phyloP scores from a whole-genome alignment of 2,113 vertebrate genomes.

The Sterna hirundo region DNA sequence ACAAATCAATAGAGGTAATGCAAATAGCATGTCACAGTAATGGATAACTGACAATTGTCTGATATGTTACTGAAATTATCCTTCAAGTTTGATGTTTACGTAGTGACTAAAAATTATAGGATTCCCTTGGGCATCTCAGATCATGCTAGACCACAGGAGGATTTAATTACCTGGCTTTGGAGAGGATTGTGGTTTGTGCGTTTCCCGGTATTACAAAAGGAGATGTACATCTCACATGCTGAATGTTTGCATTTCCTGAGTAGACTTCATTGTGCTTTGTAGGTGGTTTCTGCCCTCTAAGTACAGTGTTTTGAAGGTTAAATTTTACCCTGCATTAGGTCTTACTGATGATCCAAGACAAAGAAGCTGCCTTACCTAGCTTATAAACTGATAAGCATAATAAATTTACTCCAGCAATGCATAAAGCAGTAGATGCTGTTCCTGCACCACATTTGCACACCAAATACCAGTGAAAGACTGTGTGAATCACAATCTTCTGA shows the following conservation, averaged over 20 bases:
- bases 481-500: background rate
- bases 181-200: accelerated
- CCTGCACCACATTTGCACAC: background rate
- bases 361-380: background rate
- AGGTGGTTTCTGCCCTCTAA: background rate
- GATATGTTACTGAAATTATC: background rate
- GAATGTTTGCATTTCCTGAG: background rate
- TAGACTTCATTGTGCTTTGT: background rate
- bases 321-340: background rate
- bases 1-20: background rate
- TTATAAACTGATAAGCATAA: background rate
- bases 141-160: accelerated
- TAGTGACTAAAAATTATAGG: background rate
- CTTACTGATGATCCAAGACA: background rate
- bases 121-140: background rate
- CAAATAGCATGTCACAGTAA: background rate
- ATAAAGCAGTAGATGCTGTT: background rate
- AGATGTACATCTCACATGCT: background rate
- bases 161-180: background rate
- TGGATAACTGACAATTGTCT: background rate
- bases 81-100: background rate
- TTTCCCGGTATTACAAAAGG: background rate
- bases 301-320: background rate
- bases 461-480: background rate
- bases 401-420: background rate